Conservation (phyloP, 2,113 vertebrate species). For the Sisor rabdophorus region DNA sequence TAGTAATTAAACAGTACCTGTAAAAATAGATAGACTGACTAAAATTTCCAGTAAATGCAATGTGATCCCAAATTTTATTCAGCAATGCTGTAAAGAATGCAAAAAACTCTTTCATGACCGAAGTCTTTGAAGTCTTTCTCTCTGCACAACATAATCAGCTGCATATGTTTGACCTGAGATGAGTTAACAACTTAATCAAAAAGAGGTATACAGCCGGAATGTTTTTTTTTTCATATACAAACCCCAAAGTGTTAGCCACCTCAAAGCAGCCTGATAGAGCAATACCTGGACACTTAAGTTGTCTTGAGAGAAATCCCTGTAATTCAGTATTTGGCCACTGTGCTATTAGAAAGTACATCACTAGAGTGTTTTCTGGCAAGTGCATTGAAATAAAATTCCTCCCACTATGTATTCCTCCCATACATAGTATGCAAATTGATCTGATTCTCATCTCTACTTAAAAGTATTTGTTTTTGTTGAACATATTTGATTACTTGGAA, state of each 20-base stretch:
- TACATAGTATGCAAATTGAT: no score
- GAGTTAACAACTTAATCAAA: background rate
- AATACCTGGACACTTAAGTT: background rate
- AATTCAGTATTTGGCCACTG: background rate
- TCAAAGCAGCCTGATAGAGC: background rate
- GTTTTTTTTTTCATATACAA: background rate
- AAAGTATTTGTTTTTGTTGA: background rate
- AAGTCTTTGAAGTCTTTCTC: background rate
- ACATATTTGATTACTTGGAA: background rate
- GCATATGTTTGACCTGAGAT: background rate
- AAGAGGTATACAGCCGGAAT: background rate
- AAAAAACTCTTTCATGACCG: background rate
- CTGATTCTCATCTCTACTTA: no score
- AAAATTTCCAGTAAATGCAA: no score
- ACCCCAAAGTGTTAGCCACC: background rate
- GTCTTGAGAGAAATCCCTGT: background rate
- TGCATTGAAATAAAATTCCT: background rate
- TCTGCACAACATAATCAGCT: background rate
- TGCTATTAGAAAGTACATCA: background rate
- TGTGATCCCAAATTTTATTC: no score
- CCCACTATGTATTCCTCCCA: no score
- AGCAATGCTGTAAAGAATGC: no score
- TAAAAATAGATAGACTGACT: no score
- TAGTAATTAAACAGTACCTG: no score
- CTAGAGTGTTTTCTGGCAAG: background rate